Evolutionary conservation across 2,797 vertebrate genomes (phyloP).

Genomic region (Bufotes viridis): DNA sequence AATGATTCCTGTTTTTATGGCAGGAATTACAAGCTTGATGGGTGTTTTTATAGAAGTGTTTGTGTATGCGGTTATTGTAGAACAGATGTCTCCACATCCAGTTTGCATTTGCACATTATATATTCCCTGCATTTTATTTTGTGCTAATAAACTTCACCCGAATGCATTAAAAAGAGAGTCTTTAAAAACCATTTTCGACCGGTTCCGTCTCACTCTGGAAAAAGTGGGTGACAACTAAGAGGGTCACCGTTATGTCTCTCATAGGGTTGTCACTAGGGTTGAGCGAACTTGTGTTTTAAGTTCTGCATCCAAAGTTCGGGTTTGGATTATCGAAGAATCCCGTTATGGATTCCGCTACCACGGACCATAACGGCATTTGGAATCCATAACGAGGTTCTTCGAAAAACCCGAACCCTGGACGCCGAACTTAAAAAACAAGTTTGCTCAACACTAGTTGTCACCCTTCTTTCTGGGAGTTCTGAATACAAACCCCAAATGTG

Average conservation of each 20-base stretch:
- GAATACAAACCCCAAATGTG: neutral
- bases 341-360: too few species aligned
- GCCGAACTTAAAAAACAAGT: too few species aligned
- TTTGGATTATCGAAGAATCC: too few species aligned
- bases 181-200: neutral
- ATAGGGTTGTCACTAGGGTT: neutral
- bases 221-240: neutral
- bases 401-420: too few species aligned
- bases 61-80: conserved; percentile 21
- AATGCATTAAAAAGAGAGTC: neutral
- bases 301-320: too few species aligned
- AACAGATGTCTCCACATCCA: conserved; percentile 12
- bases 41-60: conserved; percentile 39
- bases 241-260: neutral
- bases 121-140: neutral
- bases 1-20: conserved; percentile 34
- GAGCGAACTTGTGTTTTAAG: too few species aligned
- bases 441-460: too few species aligned
- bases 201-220: neutral
- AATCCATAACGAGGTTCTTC: too few species aligned
- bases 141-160: neutral
- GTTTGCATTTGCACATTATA: neutral
- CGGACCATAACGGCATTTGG: too few species aligned
- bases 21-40: conserved; percentile 46
- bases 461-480: neutral